A percentile compares a stretch with the other conserved stretches of the same genome.
Conservation (phyloP, 2,888 invertebrate genomes). For the Antheraea yamamai region DNA sequence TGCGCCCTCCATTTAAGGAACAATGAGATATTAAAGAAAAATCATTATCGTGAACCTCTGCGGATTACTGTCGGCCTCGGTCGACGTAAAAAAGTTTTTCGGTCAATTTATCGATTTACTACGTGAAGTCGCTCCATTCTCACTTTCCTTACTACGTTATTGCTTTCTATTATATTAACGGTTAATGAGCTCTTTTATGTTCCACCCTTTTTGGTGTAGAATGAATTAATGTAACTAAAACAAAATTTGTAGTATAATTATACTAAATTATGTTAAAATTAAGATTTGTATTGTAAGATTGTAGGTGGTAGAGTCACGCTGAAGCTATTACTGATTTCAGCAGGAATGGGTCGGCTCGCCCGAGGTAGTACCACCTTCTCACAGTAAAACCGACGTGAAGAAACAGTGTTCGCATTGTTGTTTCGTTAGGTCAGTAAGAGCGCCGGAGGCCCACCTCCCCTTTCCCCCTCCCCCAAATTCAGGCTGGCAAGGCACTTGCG, state of each 20-base stretch:
- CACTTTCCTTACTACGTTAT: neutral
- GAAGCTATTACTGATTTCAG: no score
- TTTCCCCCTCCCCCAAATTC: no score
- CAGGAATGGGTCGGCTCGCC: no score
- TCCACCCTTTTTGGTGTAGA: neutral
- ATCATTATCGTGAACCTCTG: slow-evolving; percentile 55
- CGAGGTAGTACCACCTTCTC: no score
- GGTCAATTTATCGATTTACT: slow-evolving; percentile 32
- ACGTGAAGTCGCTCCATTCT: slow-evolving; percentile 22
- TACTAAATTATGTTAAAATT: no score
- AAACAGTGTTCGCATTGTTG: no score
- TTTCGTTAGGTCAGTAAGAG: no score
- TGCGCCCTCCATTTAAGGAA: slow-evolving; percentile 56
- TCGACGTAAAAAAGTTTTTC: slow-evolving; percentile 41
- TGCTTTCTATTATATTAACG: neutral
- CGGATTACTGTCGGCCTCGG: slow-evolving; percentile 41
- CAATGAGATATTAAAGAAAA: slow-evolving; percentile 74
- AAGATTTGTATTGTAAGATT: no score
- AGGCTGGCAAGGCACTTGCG: no score
- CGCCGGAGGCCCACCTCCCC: no score
- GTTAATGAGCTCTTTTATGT: neutral
- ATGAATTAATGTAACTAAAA: neutral
- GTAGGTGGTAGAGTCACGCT: no score
- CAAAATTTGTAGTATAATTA: neutral
- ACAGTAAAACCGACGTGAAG: no score